Conservation (phyloP, 2,113 vertebrate species). For the Peucedramus taeniatus region DNA sequence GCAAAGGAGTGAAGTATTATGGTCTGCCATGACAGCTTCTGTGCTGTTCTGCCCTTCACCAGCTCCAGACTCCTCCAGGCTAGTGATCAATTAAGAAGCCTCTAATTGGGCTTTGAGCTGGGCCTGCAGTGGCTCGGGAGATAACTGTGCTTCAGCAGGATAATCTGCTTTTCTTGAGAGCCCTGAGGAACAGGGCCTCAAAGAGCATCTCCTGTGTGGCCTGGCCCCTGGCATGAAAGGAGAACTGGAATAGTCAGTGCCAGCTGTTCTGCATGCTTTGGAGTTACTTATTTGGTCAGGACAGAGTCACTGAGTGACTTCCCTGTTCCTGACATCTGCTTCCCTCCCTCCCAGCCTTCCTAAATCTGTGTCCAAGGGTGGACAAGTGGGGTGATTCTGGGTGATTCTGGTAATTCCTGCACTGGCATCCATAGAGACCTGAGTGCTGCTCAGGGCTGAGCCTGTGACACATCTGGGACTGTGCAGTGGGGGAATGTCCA, state of each 20-base stretch:
- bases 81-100: conserved; percentile 3
- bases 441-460: not conserved
- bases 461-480: not conserved
- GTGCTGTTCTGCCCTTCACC: not conserved
- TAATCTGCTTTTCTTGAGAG: conserved; percentile 30
- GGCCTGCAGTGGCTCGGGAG: not conserved
- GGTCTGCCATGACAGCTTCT: not conserved
- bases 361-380: not conserved
- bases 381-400: no score
- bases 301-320: not conserved
- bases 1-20: not conserved
- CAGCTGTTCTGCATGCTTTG: not conserved
- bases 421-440: not conserved
- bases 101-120: conserved; percentile 17
- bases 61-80: not conserved
- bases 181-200: not conserved
- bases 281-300: not conserved
- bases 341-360: not conserved
- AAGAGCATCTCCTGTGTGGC: not conserved
- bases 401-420: not conserved
- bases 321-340: not conserved
- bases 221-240: not conserved
- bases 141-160: not conserved
- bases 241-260: not conserved
- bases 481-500: not conserved